A percentile compares a stretch with the other conserved stretches of the same genome.
Conservation (phyloP, 2,797 vertebrate species). For the Cossypha caffra region DNA sequence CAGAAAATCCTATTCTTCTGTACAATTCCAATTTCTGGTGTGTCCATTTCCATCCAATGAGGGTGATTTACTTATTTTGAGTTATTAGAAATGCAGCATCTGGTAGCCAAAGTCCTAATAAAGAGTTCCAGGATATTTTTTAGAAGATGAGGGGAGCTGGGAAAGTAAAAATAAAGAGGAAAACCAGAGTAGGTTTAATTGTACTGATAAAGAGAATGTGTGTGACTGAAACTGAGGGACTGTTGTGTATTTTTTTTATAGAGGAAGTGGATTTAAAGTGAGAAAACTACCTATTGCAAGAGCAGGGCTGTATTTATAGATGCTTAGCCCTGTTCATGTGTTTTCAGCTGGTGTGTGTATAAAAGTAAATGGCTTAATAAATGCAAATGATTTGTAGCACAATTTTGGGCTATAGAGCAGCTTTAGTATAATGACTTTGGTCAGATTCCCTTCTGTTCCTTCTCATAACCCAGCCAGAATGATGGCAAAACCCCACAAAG, state of each 20-base stretch:
- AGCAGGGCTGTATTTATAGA: neutral
- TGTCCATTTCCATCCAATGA: neutral
- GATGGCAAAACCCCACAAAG: slow-evolving; percentile 5
- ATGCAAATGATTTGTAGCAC: neutral
- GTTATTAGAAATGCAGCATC: neutral
- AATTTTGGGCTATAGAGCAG: neutral
- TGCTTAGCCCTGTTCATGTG: neutral
- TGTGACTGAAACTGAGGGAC: neutral
- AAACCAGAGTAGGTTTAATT: neutral
- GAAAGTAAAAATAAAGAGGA: neutral
- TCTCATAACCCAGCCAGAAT: slow-evolving; percentile 1
- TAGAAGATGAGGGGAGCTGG: neutral
- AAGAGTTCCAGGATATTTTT: neutral
- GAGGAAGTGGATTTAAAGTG: neutral
- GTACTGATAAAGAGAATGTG: neutral
- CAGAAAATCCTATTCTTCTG: accelerated
- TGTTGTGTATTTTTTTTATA: neutral
- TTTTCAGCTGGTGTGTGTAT: neutral
- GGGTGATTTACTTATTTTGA: neutral
- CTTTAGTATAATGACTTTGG: neutral
- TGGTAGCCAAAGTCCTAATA: neutral
- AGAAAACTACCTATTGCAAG: neutral
- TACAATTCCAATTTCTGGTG: neutral
- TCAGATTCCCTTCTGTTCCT: neutral
- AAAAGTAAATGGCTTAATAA: neutral